Conservation (phyloP, 2,113 vertebrate genomes). For the Ivindomyrus marchei region DNA sequence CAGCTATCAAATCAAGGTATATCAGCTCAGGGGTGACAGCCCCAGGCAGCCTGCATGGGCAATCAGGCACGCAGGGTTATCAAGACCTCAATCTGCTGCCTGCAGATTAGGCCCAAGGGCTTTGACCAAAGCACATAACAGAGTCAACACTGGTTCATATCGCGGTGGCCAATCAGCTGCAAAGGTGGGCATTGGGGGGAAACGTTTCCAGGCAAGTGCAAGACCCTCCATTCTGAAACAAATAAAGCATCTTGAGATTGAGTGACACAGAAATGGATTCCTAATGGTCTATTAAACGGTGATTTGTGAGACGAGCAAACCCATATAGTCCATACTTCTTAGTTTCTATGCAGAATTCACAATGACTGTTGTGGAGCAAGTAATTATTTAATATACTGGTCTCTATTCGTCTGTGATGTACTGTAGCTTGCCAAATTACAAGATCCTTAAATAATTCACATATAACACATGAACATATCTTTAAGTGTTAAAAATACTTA, state of each 20-base stretch:
- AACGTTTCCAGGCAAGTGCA: background rate
- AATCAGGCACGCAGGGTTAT: slow-evolving; percentile 53
- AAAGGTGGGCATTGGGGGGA: background rate
- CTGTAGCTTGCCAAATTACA: background rate
- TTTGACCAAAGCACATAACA: slow-evolving; percentile 23
- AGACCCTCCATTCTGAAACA: background rate
- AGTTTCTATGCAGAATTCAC: background rate
- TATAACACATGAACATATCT: background rate
- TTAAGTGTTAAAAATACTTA: background rate
- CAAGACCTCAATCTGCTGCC: slow-evolving; percentile 47
- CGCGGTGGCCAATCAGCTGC: background rate
- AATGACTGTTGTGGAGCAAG: background rate
- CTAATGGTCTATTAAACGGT: background rate
- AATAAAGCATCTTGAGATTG: background rate
- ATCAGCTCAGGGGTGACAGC: slow-evolving; percentile 33
- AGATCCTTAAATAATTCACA: background rate
- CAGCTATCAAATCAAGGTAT: slow-evolving; percentile 46
- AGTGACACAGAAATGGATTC: background rate
- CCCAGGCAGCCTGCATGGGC: slow-evolving; percentile 44
- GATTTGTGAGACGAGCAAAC: background rate
- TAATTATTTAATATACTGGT: background rate
- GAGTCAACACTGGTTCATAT: slow-evolving; percentile 12
- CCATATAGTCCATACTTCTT: background rate
- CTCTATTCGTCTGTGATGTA: background rate
- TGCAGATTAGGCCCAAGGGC: slow-evolving; percentile 45